phyloP scores from a whole-genome alignment of 2,113 vertebrate species.

The Sterna hirundo region DNA sequence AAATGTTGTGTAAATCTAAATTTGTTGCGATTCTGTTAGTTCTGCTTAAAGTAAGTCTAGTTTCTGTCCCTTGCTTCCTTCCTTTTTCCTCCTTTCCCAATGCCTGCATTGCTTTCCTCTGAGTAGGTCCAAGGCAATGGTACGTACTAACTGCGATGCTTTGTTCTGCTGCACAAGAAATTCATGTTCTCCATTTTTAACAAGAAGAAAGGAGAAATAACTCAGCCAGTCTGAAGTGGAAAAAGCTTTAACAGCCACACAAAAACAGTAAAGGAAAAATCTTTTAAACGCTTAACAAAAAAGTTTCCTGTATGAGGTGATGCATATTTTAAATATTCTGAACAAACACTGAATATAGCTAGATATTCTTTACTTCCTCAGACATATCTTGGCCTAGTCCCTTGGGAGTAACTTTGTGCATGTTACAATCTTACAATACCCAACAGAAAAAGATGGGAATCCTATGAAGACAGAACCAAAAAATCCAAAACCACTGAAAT shows the following conservation, averaged over 20 bases:
- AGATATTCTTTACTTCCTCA: background rate
- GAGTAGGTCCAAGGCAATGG: constrained; percentile 93
- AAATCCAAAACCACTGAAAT: background rate
- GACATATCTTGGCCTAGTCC: background rate
- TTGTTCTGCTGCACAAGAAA: constrained; percentile 66
- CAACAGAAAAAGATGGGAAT: background rate
- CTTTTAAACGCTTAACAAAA: background rate
- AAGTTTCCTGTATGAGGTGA: background rate
- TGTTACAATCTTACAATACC: background rate
- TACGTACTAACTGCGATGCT: constrained; percentile 90
- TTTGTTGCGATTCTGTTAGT: constrained; percentile 75
- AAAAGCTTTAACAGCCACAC: background rate
- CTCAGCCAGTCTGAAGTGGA: constrained; percentile 45
- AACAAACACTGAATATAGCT: background rate
- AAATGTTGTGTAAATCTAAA: constrained; percentile 60
- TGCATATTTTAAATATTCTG: background rate
- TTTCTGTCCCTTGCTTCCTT: constrained; percentile 92
- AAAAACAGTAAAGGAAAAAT: background rate
- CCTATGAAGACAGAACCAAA: background rate
- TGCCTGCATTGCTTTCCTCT: constrained; percentile 86
- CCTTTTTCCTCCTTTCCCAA: constrained; percentile 72
- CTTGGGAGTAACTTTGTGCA: background rate
- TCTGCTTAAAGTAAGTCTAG: constrained; percentile 92
- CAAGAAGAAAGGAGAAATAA: constrained; percentile 78
- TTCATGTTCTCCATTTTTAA: background rate